Evolutionary conservation across 2,113 vertebrate species (phyloP), one percentile per base, ranked within the genome.

Genomic region (Cathartes aura): DNA sequence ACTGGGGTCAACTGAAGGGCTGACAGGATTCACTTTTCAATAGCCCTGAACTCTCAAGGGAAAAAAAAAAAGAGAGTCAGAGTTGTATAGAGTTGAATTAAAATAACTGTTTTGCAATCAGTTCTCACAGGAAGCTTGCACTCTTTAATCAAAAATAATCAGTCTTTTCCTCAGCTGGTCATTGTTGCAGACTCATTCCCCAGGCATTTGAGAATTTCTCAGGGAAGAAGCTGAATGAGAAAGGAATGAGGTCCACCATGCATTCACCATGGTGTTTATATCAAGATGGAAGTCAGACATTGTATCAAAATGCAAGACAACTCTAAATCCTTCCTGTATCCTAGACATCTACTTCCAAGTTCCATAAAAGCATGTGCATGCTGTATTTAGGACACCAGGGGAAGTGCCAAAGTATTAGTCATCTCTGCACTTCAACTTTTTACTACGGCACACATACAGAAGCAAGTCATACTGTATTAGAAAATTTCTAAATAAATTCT

Each of bases 21-120:
- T 97, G 40, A 97, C 96, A 96, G 95, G 96, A 97, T 95, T 97
- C 97, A 95, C 95, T 97, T 96, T 96, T 97, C 96, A 97, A 96
- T 97, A 94, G 97, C 89, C 22, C 14, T 79, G 72, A 82, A 82
- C 38, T 87, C 95, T 91, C 96, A 60, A 45, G 68, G 84, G 95
- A 82, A n/a, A n/a, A n/a, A n/a, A n/a, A n/a, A n/a, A n/a, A 91
- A 75, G 64, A 80, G 75, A 87, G 84, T n/a, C 83, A 91, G n/a
- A 78, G 8, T 53, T 96, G 78, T 96, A 94, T 80, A 88, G 93
- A 76, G 40, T 58, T 90, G 89, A 93, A 97, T 96, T 95, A 95
- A 95, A 94, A 53, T 91, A 95, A 96, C 6, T 20, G 18, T 58
- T 96, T 79, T 91, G 64, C 81, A 94, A 94, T 95, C 76, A 89